Evolutionary conservation across 2,113 vertebrate genomes (phyloP), one percentile per base, ranked within the genome.

Genomic region (Anthoscopus minutus): DNA sequence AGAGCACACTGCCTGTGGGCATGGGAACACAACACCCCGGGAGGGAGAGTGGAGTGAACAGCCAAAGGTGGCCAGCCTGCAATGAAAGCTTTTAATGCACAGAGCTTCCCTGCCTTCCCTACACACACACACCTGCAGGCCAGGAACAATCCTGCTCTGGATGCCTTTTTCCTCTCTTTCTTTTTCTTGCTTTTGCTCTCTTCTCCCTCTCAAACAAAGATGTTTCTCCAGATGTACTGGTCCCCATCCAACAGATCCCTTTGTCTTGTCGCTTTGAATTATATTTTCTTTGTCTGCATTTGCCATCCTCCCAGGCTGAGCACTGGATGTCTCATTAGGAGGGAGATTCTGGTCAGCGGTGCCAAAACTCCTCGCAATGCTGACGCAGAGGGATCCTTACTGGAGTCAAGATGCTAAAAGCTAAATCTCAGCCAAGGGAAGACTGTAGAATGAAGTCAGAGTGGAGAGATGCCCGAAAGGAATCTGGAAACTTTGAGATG

Each of bases 181-280:
- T 90, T 35, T 82, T 88, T 48, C 62, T 76, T 42, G 57, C 28
- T 51, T 65, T 88, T 96, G 35, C 58, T 82, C 54, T 86, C 76
- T 67, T 91, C 22, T 66, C 28, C 5, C 40, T 85, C 33, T 76
- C 17, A 85, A 95, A 54, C 84, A 93, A 95, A 93, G 71, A 67
- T 62, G 60, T 82, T 90, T 95, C 77, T 77, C 89, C 85, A 94
- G 77, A 92, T 91, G 94, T 60, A 33, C 62, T 95, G 92, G 89
- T 94, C 80, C 44, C 73, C 71, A 69, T 90, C 89, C 96, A 95
- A 58, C 33, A 84, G 88, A 71, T 66, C 51, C 47, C 35, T 96
- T 94, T 96, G 94, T 93, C 82, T 81, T 88, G 61, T 92, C 66
- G 45, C 86, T 91, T 94, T 89, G 88, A 93, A 57, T 94, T 89